A percentile compares a stretch with the other conserved stretches of the same genome.
These are phyloP conservation scores for Xenopus laevis DNA, from an alignment of 2,113 vertebrate genomes.

Conservation along the genomic window DNA sequence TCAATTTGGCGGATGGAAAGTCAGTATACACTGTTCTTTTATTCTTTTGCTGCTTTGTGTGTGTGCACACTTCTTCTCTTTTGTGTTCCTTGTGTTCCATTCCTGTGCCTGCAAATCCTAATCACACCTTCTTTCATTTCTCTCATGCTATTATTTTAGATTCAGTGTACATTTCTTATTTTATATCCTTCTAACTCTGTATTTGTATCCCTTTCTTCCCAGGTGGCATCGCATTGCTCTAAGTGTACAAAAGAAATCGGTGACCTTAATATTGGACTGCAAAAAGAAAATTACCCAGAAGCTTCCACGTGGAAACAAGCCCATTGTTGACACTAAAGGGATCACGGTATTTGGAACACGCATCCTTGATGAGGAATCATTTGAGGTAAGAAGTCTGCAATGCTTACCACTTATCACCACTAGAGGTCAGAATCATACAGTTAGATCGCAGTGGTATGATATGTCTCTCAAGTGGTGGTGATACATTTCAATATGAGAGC, in stretches of 20 bases:
- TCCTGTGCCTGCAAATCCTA: not conserved
- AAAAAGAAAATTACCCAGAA: conserved; percentile 77
- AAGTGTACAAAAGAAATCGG: conserved; percentile 79
- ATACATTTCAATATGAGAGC: too few relatives aligned
- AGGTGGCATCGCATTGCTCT: conserved; percentile 85
- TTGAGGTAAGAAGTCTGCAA: conserved; percentile 69
- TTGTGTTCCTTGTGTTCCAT: not conserved
- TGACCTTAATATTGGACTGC: conserved; percentile 84
- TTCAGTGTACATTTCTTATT: not conserved
- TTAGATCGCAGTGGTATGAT: not conserved
- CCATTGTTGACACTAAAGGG: conserved; percentile 76
- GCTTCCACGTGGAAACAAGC: conserved; percentile 69
- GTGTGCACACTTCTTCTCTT: not conserved
- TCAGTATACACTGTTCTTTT: conserved; percentile 65
- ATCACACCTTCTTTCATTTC: not conserved
- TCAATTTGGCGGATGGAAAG: conserved; percentile 88
- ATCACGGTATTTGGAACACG: conserved; percentile 83
- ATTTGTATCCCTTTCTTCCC: not conserved
- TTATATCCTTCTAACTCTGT: not conserved
- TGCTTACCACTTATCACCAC: not conserved
- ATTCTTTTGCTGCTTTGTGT: not conserved
- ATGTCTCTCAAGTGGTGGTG: too few relatives aligned
- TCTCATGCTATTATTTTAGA: not conserved
- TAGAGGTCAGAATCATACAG: not conserved
- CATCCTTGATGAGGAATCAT: conserved; percentile 82